A percentile compares a stretch with the other conserved stretches of the same genome.
These are phyloP conservation scores for Maniola jurtina DNA, from an alignment of 1,140 invertebrate genomes.

Conservation along the genomic window DNA sequence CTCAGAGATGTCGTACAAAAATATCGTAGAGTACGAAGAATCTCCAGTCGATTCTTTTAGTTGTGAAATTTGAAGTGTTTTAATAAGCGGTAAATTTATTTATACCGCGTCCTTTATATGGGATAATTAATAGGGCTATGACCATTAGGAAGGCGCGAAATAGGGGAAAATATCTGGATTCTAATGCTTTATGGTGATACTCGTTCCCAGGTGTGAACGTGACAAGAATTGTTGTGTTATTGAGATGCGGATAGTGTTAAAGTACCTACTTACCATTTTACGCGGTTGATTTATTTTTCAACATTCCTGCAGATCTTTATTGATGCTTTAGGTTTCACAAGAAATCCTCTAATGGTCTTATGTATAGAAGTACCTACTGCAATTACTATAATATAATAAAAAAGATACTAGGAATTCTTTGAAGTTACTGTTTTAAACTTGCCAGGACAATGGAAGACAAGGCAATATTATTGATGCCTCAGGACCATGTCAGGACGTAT, in stretches of 20 bases:
- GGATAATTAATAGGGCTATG: constrained; percentile 28
- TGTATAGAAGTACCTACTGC: too few relatives aligned
- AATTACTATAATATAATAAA: too few relatives aligned
- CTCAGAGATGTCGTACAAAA: background rate
- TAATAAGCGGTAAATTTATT: constrained; percentile 67
- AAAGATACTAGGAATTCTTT: too few relatives aligned
- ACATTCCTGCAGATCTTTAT: background rate
- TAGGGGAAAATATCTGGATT: constrained; percentile 20
- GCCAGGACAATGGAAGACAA: too few relatives aligned
- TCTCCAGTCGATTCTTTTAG: constrained; percentile 33
- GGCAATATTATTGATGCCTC: too few relatives aligned
- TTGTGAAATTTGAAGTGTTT: constrained; percentile 59
- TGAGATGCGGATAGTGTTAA: background rate
- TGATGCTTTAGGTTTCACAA: background rate
- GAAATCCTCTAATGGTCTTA: background rate
- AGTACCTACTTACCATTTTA: background rate
- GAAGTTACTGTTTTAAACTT: too few relatives aligned
- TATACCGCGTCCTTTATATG: constrained; percentile 40
- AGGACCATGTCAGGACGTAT: too few relatives aligned
- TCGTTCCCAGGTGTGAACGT: background rate
- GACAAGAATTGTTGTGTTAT: constrained; percentile 4
- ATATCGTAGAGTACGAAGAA: constrained; percentile 35
- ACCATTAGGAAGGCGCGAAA: constrained; percentile 20
- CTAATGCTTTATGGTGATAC: constrained; percentile 8
- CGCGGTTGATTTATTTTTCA: background rate